Percentiles rank a stretch among this genome's conserved stretches.
These are phyloP conservation scores for Microtus obscurus DNA, from an alignment of 2,797 vertebrate species.

Conservation along the genomic window DNA sequence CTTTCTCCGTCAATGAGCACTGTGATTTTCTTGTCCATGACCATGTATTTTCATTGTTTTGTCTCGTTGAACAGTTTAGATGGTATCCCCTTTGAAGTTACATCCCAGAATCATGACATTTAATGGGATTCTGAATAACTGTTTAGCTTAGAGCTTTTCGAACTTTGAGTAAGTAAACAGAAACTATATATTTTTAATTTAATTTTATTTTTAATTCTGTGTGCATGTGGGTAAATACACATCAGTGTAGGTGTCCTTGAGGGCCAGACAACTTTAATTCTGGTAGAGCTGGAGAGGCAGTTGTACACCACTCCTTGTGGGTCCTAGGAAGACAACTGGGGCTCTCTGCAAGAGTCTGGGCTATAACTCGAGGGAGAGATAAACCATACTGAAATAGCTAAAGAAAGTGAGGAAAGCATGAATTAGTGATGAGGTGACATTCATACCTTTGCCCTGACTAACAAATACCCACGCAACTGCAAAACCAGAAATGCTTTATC, in stretches of 20 bases:
- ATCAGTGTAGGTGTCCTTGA: not conserved
- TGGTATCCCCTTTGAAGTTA: not conserved
- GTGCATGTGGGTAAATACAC: not conserved
- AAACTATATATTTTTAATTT: not conserved
- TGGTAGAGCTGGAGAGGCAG: not conserved
- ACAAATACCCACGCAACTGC: not conserved
- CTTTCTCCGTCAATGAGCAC: not conserved
- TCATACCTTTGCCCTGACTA: not conserved
- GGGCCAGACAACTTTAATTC: not conserved
- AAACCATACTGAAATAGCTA: not conserved
- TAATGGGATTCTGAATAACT: not conserved
- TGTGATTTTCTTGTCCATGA: not conserved
- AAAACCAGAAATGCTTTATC: not conserved
- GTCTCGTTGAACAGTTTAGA: not conserved
- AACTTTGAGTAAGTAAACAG: not conserved
- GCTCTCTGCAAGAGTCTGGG: not conserved
- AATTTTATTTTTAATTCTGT: not conserved
- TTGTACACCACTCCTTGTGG: not conserved
- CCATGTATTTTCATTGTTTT: not conserved
- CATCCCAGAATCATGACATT: not conserved
- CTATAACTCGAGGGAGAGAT: not conserved
- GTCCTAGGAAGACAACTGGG: no score
- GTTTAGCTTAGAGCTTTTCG: not conserved
- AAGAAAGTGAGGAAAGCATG: not conserved
- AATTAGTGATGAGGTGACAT: not conserved